Conservation (phyloP, 1,140 invertebrate genomes). For the Anadara kagoshimensis region DNA sequence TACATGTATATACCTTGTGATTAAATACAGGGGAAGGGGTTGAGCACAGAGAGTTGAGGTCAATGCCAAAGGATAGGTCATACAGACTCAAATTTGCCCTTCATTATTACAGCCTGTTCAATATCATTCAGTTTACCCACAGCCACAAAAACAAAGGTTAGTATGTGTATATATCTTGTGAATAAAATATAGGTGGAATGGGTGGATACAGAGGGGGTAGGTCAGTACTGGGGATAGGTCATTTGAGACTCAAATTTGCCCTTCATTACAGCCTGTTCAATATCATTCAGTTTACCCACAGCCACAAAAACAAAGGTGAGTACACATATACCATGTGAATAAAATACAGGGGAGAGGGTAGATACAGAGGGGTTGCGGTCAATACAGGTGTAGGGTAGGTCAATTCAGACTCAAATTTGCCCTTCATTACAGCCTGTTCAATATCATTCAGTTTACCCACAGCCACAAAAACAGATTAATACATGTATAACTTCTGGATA, state of each 20-base stretch:
- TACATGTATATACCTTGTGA: background rate
- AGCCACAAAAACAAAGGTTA: constrained; percentile 34
- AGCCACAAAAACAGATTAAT: constrained; percentile 33
- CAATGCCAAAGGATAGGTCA: no score
- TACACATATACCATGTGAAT: background rate
- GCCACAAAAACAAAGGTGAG: constrained; percentile 33
- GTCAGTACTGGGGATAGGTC: background rate
- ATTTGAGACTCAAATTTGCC: constrained; percentile 3
- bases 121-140: constrained; percentile 13
- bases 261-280: constrained; percentile 6
- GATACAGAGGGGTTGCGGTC: background rate
- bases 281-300: constrained; percentile 18
- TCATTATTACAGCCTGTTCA: constrained; percentile 6
- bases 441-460: constrained; percentile 13
- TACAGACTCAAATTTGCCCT: constrained; percentile 18
- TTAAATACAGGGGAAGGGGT: background rate
- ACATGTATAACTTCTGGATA: background rate
- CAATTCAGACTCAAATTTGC: background rate
- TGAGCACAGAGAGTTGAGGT: background rate
- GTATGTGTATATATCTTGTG: background rate
- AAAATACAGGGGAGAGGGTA: background rate
- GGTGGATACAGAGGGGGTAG: background rate
- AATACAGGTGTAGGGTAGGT: no score
- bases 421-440: constrained; percentile 8
- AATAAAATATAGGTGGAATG: background rate